Evolutionary conservation across 1,140 invertebrate genomes (phyloP), one percentile per base, ranked within the genome.

Genomic region (Heliconius himera): DNA sequence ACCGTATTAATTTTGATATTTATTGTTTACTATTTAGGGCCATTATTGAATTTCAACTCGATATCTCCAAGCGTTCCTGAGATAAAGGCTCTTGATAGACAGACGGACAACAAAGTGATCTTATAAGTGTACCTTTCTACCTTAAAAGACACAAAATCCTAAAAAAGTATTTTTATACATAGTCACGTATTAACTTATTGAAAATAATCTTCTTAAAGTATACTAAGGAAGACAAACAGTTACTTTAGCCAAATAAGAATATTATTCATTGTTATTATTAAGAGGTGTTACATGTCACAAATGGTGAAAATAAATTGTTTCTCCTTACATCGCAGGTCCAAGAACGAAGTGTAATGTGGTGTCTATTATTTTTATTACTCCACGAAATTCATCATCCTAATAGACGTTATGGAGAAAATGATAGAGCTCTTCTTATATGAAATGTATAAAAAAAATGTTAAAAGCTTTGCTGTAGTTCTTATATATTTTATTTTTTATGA

Each of bases 171-270:
- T 36, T 8, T 36, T 36, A 36, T 36, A 36, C 8, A 5, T 6
- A 36, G 33, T 36, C 33, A 71, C 13, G 38, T 33, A 33, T 3
- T 41, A n/a, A 29, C 11, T 41, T 72, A 72, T 38, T 72, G 70
- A 38, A 72, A 38, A 72, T 72, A 38, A 41, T 72, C 18, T 38
- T 72, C 70, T 72, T 56, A 56, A 78, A 80, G 70, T 74, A 74
- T 80, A 74, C 36, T 46, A 75, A 73, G 74, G 78, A 77, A 80
- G 76, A 82, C 74, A 81, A 81, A 81, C 79, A 83, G 85, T 87
- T 88, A 85, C 88, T 90, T 90, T 89, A 90, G 89, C 84, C 84
- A 84, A 82, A 85, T 88, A 89, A 88, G 89, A 90, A 84, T 79
- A 73, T 83, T 88, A 90, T 91, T 85, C 84, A 87, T 87, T 84